Base-by-base conservation (phyloP, 2,888 invertebrate species). In the Oscheius sp. region DNA sequence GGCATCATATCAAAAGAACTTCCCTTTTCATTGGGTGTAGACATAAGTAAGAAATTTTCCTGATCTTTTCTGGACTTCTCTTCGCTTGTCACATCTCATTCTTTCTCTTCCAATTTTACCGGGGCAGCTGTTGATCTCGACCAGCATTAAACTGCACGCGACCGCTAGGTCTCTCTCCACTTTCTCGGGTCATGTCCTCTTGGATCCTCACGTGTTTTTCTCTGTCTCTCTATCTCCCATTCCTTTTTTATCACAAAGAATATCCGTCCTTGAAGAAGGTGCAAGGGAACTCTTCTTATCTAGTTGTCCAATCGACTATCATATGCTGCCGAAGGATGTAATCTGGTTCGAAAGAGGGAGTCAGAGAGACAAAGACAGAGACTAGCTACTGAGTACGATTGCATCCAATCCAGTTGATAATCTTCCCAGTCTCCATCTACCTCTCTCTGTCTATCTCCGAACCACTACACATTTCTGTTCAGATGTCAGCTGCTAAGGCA, bases 191-290 rank as follows among this genome's bases (percentile, higher is more conserved):
- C 29, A 13, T 58, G 11, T 58, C 58, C 29, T 29, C 29, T 29
- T 29, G 29, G 4, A n/a, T 62, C 62, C 35, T 37, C 13, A 4
- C 35, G 35, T 62, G 35, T 62, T 32, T 62, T 32, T 37, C 7
- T 62, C 60, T 60, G 33, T 60, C 60, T 60, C 60, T 60, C 35
- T 60, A 29, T 60, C 60, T 60, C 60, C 1, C n/a, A 29, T 62
- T 37, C 35, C 42, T 62, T 37, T 62, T 13, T 5, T 47, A 33
- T n/a, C 48, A 11, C 37, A n/a, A 13, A 48, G 29, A 50, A 66
- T 7, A 50, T n/a, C 5, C 13, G n/a, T n/a, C 50, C 7, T 11
- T 21, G 11, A 5, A 11, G 4, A 29, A 10, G 5, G n/a, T 13
- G 5, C 65, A 21, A 65, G 21, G 5, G 9, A 48, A 10, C n/a